phyloP scores from a whole-genome alignment of 1,140 invertebrate genomes.

The Drosophila neocordata region DNA sequence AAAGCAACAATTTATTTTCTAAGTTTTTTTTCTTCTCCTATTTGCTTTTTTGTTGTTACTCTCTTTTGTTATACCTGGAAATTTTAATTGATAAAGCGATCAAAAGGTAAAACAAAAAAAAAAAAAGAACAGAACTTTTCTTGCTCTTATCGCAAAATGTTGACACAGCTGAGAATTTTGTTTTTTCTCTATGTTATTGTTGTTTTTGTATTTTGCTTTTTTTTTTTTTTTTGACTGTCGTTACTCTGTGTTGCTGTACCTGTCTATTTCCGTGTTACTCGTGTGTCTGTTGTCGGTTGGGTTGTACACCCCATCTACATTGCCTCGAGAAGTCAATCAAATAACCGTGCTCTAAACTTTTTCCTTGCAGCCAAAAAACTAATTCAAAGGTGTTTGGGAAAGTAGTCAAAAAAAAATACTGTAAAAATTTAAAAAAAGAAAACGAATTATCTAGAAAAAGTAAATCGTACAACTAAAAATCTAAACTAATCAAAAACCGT shows the following conservation, averaged over 20 bases:
- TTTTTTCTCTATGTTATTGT: not conserved
- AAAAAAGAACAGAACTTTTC: constrained; percentile 6
- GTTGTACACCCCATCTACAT: constrained; percentile 34
- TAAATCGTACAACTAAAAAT: constrained; percentile 44
- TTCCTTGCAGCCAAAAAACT: constrained; percentile 65
- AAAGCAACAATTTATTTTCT: constrained; percentile 13
- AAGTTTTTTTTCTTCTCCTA: constrained; percentile 19
- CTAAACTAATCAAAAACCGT: constrained; percentile 52
- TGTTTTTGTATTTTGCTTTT: constrained; percentile 6
- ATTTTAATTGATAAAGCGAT: constrained; percentile 62
- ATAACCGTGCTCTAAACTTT: constrained; percentile 60
- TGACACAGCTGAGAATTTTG: constrained; percentile 67
- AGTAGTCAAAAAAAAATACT: constrained; percentile 34
- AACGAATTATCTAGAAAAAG: constrained; percentile 18
- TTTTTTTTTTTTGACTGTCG: constrained; percentile 22
- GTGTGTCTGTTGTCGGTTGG: constrained; percentile 48
- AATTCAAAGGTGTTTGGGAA: constrained; percentile 66
- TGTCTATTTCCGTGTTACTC: constrained; percentile 21
- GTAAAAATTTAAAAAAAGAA: constrained; percentile 10
- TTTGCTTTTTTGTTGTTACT: not conserved
- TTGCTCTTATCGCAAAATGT: constrained; percentile 39
- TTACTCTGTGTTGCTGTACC: constrained; percentile 18
- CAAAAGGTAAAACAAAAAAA: constrained; percentile 33
- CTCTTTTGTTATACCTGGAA: constrained; percentile 53
- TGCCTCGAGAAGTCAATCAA: constrained; percentile 36